Percentiles rank a stretch among this genome's conserved stretches.
These are phyloP conservation scores for Glaucopsyche alexis DNA, from an alignment of 2,888 invertebrate species.

Conservation along the genomic window DNA sequence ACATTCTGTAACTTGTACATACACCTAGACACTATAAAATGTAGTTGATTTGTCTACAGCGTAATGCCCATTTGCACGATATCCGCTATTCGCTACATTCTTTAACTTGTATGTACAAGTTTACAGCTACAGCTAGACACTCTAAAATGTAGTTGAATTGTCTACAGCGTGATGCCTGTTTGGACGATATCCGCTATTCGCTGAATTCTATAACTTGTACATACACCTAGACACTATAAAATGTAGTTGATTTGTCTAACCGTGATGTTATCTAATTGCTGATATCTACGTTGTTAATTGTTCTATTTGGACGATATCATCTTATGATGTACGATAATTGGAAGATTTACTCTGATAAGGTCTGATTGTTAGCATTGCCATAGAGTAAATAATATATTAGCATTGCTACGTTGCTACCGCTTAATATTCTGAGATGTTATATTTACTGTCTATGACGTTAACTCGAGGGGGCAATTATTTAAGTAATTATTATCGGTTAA, in stretches of 20 bases:
- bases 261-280: background rate
- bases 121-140: background rate
- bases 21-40: background rate
- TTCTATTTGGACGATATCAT: constrained; percentile 11
- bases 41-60: background rate
- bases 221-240: background rate
- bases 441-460: too few relatives aligned
- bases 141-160: too few relatives aligned
- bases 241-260: constrained; percentile 6
- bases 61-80: background rate
- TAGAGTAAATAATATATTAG: background rate
- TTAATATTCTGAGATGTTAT: too few relatives aligned
- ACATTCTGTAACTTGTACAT: background rate
- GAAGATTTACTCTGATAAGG: background rate
- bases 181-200: background rate
- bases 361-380: constrained; percentile 9
- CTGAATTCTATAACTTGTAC: background rate
- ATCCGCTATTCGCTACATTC: background rate
- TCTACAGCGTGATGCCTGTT: background rate
- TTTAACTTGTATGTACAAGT: background rate
- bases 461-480: too few relatives aligned
- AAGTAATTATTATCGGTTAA: too few relatives aligned
- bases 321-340: constrained; percentile 13
- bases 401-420: background rate
- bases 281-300: background rate